Evolutionary conservation across 2,888 invertebrate species (phyloP).

Genomic region (Leptinotarsa tumamoca): DNA sequence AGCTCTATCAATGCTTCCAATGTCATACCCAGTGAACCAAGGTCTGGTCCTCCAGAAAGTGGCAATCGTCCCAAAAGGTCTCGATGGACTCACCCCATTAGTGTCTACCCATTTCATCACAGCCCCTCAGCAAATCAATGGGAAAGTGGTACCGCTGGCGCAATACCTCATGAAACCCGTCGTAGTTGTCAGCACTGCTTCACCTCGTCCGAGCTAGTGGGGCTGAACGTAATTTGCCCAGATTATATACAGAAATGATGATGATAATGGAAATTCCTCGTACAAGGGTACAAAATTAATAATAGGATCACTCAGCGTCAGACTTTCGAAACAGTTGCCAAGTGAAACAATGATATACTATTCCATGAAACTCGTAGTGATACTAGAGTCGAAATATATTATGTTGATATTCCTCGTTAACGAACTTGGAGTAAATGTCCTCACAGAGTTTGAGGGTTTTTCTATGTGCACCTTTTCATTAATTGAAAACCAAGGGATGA

Average conservation of each 20-base stretch:
- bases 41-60: constrained; percentile 68
- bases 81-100: constrained; percentile 70
- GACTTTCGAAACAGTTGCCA: neutral
- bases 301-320: neutral
- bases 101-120: constrained; percentile 79
- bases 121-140: constrained; percentile 69
- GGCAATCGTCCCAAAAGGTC: constrained; percentile 66
- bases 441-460: too few relatives aligned
- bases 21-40: constrained; percentile 61
- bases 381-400: neutral
- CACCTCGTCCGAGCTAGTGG: constrained; percentile 55
- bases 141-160: constrained; percentile 78
- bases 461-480: too few relatives aligned
- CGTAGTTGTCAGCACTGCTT: constrained; percentile 72
- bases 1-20: constrained; percentile 62
- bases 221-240: neutral
- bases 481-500: too few relatives aligned
- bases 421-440: too few relatives aligned
- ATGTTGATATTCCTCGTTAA: too few relatives aligned
- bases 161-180: constrained; percentile 80
- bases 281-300: neutral
- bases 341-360: neutral
- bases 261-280: constrained; percentile 2
- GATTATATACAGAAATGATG: neutral
- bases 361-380: neutral